Evolutionary conservation across 2,888 invertebrate species (phyloP).

Genomic region (Pemphredon lugubris): DNA sequence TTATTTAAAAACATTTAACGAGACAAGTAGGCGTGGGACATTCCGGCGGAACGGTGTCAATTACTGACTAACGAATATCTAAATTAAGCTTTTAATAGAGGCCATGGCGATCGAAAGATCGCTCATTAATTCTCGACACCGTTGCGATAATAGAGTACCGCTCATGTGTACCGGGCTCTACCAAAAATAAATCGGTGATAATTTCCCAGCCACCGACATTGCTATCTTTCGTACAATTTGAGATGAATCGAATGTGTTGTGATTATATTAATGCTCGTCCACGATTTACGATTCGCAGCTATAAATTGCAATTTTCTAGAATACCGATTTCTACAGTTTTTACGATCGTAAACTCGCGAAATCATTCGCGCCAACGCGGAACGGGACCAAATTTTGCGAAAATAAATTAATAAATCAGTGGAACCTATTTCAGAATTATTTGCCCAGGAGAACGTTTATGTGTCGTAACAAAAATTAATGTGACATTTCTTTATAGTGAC

Average conservation of each 20-base stretch:
- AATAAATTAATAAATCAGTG: no score
- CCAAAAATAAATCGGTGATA: constrained; percentile 49
- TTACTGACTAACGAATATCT: constrained; percentile 52
- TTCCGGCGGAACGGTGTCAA: constrained; percentile 50
- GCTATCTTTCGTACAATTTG: not conserved
- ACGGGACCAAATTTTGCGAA: no score
- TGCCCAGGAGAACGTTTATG: no score
- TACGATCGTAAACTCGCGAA: no score
- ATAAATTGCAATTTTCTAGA: no score
- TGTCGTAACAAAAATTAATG: no score
- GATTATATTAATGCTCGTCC: no score
- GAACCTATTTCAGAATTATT: no score
- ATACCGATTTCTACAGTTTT: no score
- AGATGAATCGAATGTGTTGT: not conserved
- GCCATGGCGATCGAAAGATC: constrained; percentile 48
- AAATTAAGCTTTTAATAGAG: constrained; percentile 58
- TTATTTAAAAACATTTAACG: constrained; percentile 4
- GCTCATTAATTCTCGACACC: constrained; percentile 50
- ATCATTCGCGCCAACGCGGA: no score
- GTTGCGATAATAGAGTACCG: constrained; percentile 40
- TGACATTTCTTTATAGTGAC: no score
- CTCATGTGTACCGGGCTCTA: constrained; percentile 10
- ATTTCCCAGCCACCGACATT: constrained; percentile 9
- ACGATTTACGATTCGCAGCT: no score
- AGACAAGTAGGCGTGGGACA: constrained; percentile 28